A percentile compares a stretch with the other conserved stretches of the same genome.
Conservation (phyloP, 2,113 vertebrate genomes). For the Muntiacus muntjak region DNA sequence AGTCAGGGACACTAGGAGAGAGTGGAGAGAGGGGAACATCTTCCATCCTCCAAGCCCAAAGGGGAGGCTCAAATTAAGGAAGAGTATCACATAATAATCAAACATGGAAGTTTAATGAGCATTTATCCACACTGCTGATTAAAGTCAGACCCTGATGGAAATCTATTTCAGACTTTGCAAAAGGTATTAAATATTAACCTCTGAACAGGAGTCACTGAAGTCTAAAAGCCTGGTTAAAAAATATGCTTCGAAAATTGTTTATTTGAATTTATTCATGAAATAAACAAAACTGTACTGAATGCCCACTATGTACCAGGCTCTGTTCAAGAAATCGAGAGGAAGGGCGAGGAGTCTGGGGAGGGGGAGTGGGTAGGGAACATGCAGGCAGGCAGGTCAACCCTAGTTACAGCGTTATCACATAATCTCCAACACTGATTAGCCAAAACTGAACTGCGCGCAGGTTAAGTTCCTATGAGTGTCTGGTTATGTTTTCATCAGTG, state of each 20-base stretch:
- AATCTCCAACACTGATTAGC: no score
- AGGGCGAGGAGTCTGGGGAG: not conserved
- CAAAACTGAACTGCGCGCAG: not conserved
- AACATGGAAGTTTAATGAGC: conserved; percentile 10
- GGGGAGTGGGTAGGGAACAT: accelerated
- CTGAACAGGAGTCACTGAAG: not conserved
- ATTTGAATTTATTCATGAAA: not conserved
- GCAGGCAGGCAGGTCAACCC: accelerated
- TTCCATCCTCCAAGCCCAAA: not conserved
- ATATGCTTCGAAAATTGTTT: not conserved
- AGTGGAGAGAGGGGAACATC: no score
- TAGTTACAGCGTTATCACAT: accelerated
- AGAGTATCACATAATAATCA: conserved; percentile 1
- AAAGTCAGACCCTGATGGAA: not conserved
- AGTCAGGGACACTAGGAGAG: not conserved
- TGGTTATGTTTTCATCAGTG: not conserved
- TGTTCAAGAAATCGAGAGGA: not conserved
- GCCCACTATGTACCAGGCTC: not conserved
- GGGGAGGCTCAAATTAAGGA: not conserved
- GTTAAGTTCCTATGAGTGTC: not conserved
- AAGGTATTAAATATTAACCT: not conserved
- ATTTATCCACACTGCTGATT: not conserved
- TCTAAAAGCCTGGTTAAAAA: not conserved
- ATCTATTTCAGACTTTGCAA: conserved; percentile 1
- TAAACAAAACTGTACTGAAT: not conserved